Conservation (phyloP, 2,113 vertebrate species). For the Barbus barbus region DNA sequence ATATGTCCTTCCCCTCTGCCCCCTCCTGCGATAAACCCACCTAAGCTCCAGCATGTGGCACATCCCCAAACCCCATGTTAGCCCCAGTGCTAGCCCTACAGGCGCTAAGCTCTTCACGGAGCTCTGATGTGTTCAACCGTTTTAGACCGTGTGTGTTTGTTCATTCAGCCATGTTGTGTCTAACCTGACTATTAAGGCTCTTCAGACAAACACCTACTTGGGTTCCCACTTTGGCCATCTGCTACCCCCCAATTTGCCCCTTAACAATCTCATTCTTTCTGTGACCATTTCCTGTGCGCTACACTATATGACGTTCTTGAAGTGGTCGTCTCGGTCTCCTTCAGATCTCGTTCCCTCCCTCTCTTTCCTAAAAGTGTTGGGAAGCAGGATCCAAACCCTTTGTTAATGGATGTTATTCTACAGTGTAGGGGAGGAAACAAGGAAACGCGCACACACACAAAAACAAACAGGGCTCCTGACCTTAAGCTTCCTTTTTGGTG, state of each 20-base stretch:
- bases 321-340: background rate
- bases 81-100: conserved; percentile 15
- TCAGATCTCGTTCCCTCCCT: background rate
- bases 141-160: background rate
- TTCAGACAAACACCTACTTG: conserved; percentile 70
- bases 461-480: conserved; percentile 32
- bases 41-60: conserved; percentile 30
- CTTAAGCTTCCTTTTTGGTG: conserved; percentile 34
- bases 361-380: conserved; percentile 26
- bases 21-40: conserved; percentile 39
- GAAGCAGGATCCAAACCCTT: conserved; percentile 13
- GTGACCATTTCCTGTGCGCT: conserved; percentile 24
- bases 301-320: background rate
- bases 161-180: conserved; percentile 68
- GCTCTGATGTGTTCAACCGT: conserved; percentile 5
- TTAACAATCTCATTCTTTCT: conserved; percentile 11
- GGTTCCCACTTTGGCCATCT: conserved; percentile 71
- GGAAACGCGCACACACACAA: background rate
- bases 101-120: no score
- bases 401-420: conserved; percentile 7
- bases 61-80: conserved; percentile 29
- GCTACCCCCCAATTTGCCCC: conserved; percentile 55
- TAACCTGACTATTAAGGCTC: conserved; percentile 68
- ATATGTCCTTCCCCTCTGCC: conserved; percentile 3
- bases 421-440: background rate